Evolutionary conservation across 2,797 vertebrate genomes (phyloP).

Genomic region (Manis crassicaudata): DNA sequence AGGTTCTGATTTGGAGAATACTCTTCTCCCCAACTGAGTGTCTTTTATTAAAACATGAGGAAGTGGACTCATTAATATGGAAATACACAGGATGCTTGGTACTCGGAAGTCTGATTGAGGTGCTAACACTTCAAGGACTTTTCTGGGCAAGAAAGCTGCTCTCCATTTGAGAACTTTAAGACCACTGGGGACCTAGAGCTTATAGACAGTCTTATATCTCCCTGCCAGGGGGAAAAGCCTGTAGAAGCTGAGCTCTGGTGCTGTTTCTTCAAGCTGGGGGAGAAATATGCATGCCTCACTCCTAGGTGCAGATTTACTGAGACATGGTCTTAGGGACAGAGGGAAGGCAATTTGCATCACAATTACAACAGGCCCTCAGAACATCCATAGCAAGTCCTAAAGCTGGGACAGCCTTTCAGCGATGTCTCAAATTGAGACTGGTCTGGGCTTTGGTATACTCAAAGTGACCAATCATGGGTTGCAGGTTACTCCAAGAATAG

Average conservation of each 20-base stretch:
- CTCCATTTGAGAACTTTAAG: not conserved
- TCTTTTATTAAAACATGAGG: not conserved
- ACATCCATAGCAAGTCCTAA: not conserved
- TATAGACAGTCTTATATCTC: not conserved
- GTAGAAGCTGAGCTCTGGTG: not conserved
- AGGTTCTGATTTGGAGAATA: not conserved
- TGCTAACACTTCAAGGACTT: not conserved
- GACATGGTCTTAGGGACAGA: not conserved
- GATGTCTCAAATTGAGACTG: not conserved
- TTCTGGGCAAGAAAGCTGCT: not conserved
- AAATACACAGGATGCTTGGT: not conserved
- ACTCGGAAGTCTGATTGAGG: not conserved
- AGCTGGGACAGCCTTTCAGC: not conserved
- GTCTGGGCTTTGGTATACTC: not conserved
- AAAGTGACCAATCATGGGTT: not conserved
- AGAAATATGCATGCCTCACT: not conserved
- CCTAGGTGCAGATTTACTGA: not conserved
- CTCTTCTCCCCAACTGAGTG: accelerated
- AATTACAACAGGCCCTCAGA: not conserved
- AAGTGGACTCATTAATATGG: not conserved
- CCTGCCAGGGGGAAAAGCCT: not conserved
- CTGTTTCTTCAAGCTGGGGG: not conserved
- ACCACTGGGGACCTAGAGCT: not conserved
- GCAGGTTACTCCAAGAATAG: not conserved
- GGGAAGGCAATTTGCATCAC: not conserved